phyloP scores from a whole-genome alignment of 1,140 invertebrate species.

The Scaptodrosophila lebanonensis region DNA sequence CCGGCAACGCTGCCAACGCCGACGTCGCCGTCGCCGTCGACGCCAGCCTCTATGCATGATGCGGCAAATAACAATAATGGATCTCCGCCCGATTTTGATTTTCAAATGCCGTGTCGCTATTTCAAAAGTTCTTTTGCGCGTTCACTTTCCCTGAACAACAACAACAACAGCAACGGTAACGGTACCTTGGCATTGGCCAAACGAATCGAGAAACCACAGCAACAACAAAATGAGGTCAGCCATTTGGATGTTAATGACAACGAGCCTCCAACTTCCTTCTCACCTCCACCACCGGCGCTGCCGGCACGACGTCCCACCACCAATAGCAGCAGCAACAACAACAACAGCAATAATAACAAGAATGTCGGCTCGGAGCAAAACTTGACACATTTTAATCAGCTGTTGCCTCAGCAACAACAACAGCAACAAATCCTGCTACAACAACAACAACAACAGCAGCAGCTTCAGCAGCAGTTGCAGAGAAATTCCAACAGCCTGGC shows the following conservation, averaged over 20 bases:
- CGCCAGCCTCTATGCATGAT: slow-evolving; percentile 13
- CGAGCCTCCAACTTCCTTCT: slow-evolving; percentile 35
- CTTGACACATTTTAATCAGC: slow-evolving; percentile 46
- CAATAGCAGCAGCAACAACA: slow-evolving; percentile 22
- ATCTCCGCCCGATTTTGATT: slow-evolving; percentile 67
- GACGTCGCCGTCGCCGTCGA: neutral
- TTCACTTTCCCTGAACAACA: slow-evolving; percentile 72
- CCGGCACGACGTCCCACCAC: slow-evolving; percentile 59
- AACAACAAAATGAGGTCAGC: slow-evolving; percentile 23
- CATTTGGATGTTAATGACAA: slow-evolving; percentile 5
- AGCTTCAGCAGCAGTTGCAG: slow-evolving; percentile 18
- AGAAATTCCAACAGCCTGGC: slow-evolving; percentile 41
- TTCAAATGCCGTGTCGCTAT: slow-evolving; percentile 71
- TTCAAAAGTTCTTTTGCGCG: slow-evolving; percentile 77
- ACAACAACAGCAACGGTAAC: slow-evolving; percentile 27
- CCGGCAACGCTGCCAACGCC: slow-evolving; percentile 11
- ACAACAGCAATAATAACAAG: slow-evolving; percentile 20
- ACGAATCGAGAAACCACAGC: slow-evolving; percentile 21
- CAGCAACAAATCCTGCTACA: slow-evolving; percentile 37
- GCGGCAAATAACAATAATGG: too few species aligned
- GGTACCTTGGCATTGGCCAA: slow-evolving; percentile 54
- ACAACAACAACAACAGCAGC: slow-evolving; percentile 17
- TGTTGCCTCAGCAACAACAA: slow-evolving; percentile 7
- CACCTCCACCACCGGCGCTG: slow-evolving; percentile 53
- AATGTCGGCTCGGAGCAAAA: neutral